Conservation (phyloP, 2,113 vertebrate species). For the Zosterops lateralis region DNA sequence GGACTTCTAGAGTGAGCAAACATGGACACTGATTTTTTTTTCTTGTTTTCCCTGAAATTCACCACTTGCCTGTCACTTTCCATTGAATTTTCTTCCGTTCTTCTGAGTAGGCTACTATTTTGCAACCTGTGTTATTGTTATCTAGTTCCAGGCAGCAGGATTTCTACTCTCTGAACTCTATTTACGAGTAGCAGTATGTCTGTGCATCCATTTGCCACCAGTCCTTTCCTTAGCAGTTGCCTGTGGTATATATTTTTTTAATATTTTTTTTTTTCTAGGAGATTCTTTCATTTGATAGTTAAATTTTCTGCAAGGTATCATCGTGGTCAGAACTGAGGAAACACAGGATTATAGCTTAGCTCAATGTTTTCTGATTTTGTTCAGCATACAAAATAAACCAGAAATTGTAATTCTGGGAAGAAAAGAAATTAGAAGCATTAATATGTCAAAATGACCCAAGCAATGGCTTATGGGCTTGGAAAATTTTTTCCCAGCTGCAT, state of each 20-base stretch:
- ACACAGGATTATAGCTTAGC: neutral
- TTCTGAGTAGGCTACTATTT: neutral
- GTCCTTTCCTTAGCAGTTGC: neutral
- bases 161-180: neutral
- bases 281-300: neutral
- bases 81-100: neutral
- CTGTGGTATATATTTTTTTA: neutral
- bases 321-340: neutral
- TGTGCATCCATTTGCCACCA: neutral
- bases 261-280: neutral
- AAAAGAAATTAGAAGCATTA: neutral
- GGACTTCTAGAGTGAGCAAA: rapidly evolving
- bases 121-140: neutral
- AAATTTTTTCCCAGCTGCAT: neutral
- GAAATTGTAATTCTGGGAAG: neutral
- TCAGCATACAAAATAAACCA: neutral
- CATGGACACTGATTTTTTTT: neutral
- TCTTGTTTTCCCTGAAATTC: neutral
- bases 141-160: neutral
- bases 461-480: neutral
- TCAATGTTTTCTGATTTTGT: neutral
- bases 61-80: neutral
- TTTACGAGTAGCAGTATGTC: neutral
- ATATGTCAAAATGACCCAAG: neutral
- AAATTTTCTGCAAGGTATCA: neutral